Base-by-base conservation (phyloP, 2,113 vertebrate species). In the Platichthys flesus region DNA sequence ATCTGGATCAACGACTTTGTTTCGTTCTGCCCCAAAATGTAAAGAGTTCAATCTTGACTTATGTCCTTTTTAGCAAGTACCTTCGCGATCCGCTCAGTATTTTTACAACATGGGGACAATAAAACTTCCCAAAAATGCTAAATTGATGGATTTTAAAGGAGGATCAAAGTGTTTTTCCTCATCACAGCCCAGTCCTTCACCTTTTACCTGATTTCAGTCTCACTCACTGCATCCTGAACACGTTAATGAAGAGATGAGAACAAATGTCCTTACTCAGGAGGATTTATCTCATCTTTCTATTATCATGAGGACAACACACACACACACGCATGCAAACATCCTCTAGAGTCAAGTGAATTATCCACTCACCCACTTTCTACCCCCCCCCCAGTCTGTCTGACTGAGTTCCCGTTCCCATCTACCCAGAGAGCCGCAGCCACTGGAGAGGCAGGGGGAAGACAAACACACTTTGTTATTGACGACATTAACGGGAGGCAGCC, bases 321-420 rank as follows among this genome's bases (percentile, higher is more conserved):
- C 23, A 23, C 51, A 40, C 60, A 60, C 57, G 51, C 51, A 37
- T 9, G 9, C 24, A 78, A 58, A 64, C 37, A 67, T 79, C 62
- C 54, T 65, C 59, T 28, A 31, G 23, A 73, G 65, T 2, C 49
- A 63, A 80, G 64, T 45, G 69, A 88, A 65, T 76, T 77, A 83
- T 70, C 70, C 73, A 56, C 72, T 56, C 58, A 18, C 67, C 14
- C 59, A 4, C 9, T 21, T 28, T 14, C 35, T 4, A 10, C 6
- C 26, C 66, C 31, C 67, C 16, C 12, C 26, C 37, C 62, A 3
- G 18, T 76, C 68, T 61, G 83, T 88, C 85, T 85, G 72, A 56
- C 72, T 63, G 74, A 86, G 72, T 81, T 86, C 89, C 90, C 72
- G 70, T 86, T 87, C 85, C 79, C 78, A 83, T 87, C 76, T 47